Base-by-base conservation (phyloP, 2,888 invertebrate species). In the Timema podura region DNA sequence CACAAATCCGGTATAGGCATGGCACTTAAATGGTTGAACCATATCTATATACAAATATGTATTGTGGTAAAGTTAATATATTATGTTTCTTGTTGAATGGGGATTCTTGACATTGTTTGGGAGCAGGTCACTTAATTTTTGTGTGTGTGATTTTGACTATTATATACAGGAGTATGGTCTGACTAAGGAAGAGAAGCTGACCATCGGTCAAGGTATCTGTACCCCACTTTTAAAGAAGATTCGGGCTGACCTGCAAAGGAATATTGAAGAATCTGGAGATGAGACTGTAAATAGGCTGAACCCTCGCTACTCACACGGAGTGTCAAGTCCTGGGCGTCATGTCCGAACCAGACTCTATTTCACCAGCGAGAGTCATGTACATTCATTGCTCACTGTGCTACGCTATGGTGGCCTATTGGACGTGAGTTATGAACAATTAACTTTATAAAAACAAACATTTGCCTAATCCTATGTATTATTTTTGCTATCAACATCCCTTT, bases 351-450 rank as follows among this genome's bases (percentile, higher is more conserved):
- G 99, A n/a, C 86, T 99, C 59, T 99, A 99, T 84, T 99, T 99
- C 82, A 99, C 99, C 3, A 98, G 97, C 81, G 99, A 99, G 85
- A 96, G 96, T 80, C 99, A 99, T 83, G 96, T 99, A 73, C 99
- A 99, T 83, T 98, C 98, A 10, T 83, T 99, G 73, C 88, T 99
- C 74, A 98, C 98, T 5, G 94, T 98, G 71, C 86, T 99, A 67
- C 87, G 98, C 74, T 96, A 92, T 80, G 98, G 98, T 11, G 96
- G 95, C 44, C 83, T 98, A 69, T 84, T 95, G 10, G 92, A 95
- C 81, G 95, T 93, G 80, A 84, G 87, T 61, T 61, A 44, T 59
- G 15, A 59, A 30, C 45, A 65, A n/a, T 30, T 30, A 30, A 30
- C 30, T 30, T 30, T 16, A 6, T 11, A 30, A 2, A 15, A 30